Base-by-base conservation (phyloP, 53 echinoderm and acorn worm species). In the Echinarachnius parma region DNA sequence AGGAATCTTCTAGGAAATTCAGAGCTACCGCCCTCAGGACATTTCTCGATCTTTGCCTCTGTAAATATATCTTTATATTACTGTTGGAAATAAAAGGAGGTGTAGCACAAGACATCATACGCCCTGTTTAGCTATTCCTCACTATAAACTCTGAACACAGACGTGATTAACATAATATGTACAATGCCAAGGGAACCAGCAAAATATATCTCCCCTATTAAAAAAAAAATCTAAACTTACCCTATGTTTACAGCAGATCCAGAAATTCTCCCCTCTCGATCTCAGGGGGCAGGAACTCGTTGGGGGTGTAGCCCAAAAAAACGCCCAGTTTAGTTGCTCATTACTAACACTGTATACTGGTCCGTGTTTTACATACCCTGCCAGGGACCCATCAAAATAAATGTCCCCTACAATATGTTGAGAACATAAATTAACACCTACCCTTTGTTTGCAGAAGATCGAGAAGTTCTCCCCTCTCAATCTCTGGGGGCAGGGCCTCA, bases 311-410 rank as follows among this genome's bases (percentile, higher is more conserved):
- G 3, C 98, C 98, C 5, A 98, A 60, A 18, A 98, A 98, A 98
- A 98, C 1, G 98, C 98, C 65, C 81, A 76, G 20, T 78, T 72
- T 1, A 98, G 61, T 27, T 87, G 86, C 39, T 85, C 78, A 13
- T 74, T 78, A 25, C 85, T 84, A 13, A 98, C 59, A 31, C 98
- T 92, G 75, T 92, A 98, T 8, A 92, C 98, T 60, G 98, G 98
- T 35, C 98, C 82, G 53, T 98, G 98, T 36, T 98, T 98, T 54
- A 98, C 98, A 68, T 98, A 98, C 63, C 91, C 98, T 98, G 60
- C 9, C 9, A 1, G 31, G 21, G n/a, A 61, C n/a, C 16, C 16
- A 62, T 4, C 33, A 59, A 64, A 39, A 49, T 33, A 63, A n/a
- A n/a, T n/a, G n/a, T n/a, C n/a, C n/a, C n/a, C n/a, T n/a, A n/a